A percentile compares a stretch with the other conserved stretches of the same genome.
These are phyloP conservation scores for Psix sp. DNA, from an alignment of 1,140 invertebrate species.

Conservation along the genomic window DNA sequence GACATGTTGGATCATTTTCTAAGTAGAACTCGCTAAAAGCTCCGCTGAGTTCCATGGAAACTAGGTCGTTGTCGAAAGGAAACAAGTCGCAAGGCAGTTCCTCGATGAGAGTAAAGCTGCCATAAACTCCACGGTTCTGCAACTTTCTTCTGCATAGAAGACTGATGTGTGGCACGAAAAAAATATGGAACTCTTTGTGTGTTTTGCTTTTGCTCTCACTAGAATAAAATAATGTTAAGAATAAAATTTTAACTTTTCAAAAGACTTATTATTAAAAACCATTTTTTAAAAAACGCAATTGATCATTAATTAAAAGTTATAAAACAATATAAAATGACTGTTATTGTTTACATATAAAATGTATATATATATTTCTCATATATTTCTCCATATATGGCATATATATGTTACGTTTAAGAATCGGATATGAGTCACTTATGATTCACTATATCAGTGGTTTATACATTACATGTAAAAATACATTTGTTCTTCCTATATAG, in stretches of 20 bases:
- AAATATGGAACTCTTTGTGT: constrained; percentile 84
- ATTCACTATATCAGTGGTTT: no score
- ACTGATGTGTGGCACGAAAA: constrained; percentile 93
- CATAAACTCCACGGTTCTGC: constrained; percentile 88
- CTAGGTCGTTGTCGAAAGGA: constrained; percentile 93
- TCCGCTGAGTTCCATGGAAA: constrained; percentile 92
- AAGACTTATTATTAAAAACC: neutral
- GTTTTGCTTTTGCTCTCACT: constrained; percentile 72
- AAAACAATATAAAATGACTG: neutral
- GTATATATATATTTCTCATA: no score
- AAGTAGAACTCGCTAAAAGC: constrained; percentile 89
- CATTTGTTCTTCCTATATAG: no score
- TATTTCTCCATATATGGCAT: no score
- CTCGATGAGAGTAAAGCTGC: constrained; percentile 86
- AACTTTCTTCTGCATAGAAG: constrained; percentile 90
- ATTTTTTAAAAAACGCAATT: no score
- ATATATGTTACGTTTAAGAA: no score
- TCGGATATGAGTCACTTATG: no score
- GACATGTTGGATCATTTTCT: constrained; percentile 91
- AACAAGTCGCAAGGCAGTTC: constrained; percentile 93
- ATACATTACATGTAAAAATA: no score
- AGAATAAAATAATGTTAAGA: constrained; percentile 12
- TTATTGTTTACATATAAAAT: neutral
- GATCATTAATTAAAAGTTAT: no score
- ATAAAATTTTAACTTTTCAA: neutral